Evolutionary conservation across 2,113 vertebrate species (phyloP).

Genomic region (Campylorhamphus procurvoides): DNA sequence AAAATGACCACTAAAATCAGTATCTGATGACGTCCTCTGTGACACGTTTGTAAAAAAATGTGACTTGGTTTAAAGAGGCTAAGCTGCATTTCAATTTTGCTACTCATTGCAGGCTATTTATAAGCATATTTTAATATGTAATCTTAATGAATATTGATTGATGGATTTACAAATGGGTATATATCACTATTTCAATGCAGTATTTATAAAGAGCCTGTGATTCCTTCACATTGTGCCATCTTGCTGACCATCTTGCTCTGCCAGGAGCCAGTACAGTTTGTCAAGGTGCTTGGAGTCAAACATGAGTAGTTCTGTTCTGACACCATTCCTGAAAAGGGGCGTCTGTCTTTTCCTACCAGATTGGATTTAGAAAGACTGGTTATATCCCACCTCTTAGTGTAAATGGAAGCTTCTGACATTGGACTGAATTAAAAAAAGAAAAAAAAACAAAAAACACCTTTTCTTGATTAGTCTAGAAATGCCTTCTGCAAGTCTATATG

Average conservation of each 20-base stretch:
- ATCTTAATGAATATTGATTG: background rate
- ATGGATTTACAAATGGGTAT: too few species aligned
- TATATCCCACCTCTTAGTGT: background rate
- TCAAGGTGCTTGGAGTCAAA: background rate
- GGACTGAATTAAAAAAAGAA: background rate
- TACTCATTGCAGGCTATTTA: background rate
- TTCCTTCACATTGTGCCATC: background rate
- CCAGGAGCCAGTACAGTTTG: background rate
- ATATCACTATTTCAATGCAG: background rate
- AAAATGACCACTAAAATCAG: background rate
- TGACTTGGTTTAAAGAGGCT: background rate
- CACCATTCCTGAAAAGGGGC: background rate
- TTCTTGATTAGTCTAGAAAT: background rate
- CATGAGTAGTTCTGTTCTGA: background rate
- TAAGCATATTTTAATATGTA: background rate
- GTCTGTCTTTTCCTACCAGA: background rate
- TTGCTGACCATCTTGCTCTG: background rate
- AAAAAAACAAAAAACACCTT: background rate
- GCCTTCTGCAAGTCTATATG: accelerated
- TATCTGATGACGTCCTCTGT: background rate
- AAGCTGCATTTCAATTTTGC: background rate
- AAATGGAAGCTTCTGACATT: accelerated
- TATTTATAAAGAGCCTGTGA: background rate
- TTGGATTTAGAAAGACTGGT: background rate
- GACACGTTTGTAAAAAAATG: background rate